Percentiles rank a stretch among this genome's conserved stretches.
phyloP scores from a whole-genome alignment of 2,113 vertebrate species.

The Gracilinanus agilis region DNA sequence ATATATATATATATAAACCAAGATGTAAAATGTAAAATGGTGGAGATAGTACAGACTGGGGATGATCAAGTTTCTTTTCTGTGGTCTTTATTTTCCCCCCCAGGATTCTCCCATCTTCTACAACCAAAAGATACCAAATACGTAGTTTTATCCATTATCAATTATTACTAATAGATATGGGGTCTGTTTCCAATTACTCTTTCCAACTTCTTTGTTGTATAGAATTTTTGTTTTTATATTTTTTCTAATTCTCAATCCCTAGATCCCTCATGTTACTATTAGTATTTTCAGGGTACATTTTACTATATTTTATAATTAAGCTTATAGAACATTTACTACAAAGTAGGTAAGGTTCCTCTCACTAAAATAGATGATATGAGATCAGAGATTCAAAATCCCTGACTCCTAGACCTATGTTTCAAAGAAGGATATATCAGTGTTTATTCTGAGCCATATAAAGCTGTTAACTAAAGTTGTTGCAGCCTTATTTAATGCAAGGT shows the following conservation, averaged over 20 bases:
- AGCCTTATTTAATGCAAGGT: slow-evolving; percentile 57
- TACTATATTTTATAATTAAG: slow-evolving; percentile 2
- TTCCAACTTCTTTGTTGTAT: not conserved
- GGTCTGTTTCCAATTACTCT: not conserved
- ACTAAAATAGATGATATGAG: not conserved
- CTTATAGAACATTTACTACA: not conserved
- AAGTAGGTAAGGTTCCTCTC: not conserved
- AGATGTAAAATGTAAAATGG: not conserved
- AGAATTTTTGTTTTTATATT: not conserved
- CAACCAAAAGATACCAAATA: not conserved
- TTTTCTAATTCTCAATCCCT: slow-evolving; percentile 11
- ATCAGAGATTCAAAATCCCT: not conserved
- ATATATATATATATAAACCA: no score
- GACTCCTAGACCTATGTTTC: not conserved
- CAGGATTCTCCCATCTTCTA: not conserved
- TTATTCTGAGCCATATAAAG: slow-evolving; percentile 45
- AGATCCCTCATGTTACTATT: not conserved
- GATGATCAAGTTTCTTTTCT: not conserved
- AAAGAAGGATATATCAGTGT: slow-evolving; percentile 18
- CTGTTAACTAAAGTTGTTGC: slow-evolving; percentile 11
- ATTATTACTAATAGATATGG: slow-evolving; percentile 4
- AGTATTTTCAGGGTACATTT: not conserved
- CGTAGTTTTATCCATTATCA: not conserved
- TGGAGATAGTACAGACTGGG: not conserved
- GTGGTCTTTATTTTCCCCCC: not conserved